These are phyloP conservation scores for Sebastiscus albofasciatus DNA, from an alignment of 2,797 vertebrate genomes.

Conservation along the genomic window DNA sequence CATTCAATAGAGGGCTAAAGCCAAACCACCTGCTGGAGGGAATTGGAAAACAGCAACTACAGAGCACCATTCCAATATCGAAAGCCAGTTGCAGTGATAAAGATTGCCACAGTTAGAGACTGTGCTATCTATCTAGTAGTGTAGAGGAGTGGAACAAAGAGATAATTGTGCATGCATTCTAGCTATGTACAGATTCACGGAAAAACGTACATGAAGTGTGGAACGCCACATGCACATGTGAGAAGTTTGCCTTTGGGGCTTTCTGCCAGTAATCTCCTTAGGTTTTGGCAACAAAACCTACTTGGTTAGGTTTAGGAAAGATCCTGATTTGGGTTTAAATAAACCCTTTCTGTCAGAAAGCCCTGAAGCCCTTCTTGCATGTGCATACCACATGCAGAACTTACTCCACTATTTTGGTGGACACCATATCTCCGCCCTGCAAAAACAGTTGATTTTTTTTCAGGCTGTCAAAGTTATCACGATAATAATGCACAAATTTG, in stretches of 20 bases:
- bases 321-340: neutral
- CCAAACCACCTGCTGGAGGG: conserved; percentile 62
- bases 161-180: neutral
- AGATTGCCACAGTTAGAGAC: conserved; percentile 26
- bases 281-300: too few species aligned
- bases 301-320: too few species aligned
- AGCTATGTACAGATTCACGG: neutral
- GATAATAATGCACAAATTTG: too few species aligned
- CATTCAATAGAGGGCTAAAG: conserved; percentile 67
- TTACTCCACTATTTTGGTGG: neutral
- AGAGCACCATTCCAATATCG: conserved; percentile 48
- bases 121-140: neutral
- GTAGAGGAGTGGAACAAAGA: neutral
- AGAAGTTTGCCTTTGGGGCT: too few species aligned
- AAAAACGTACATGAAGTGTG: too few species aligned
- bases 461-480: too few species aligned
- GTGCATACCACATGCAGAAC: neutral
- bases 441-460: neutral
- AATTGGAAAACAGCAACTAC: conserved; percentile 63
- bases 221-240: fast-evolving
- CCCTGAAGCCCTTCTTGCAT: too few species aligned
- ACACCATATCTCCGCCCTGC: neutral
- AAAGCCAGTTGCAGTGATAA: conserved; percentile 40
- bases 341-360: too few species aligned
- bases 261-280: too few species aligned